Conservation (phyloP, 2,888 invertebrate species). For the Drosophila recens region DNA sequence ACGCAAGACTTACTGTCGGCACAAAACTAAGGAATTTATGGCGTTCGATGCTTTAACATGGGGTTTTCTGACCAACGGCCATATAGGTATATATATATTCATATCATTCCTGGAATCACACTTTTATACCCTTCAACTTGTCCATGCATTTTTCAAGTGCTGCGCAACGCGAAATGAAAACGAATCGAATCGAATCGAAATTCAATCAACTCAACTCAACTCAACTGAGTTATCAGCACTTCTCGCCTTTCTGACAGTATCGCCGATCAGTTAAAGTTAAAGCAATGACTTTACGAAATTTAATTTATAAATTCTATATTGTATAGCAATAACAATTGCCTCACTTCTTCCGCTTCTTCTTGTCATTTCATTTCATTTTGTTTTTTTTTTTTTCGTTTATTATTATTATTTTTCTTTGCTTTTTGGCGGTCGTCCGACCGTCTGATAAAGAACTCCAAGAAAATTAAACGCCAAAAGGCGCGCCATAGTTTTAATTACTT, state of each 20-base stretch:
- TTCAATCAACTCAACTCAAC: constrained; percentile 15
- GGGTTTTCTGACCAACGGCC: constrained; percentile 38
- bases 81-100: constrained; percentile 9
- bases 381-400: constrained; percentile 25
- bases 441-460: constrained; percentile 50
- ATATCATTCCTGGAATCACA: constrained; percentile 57
- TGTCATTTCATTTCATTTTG: constrained; percentile 24
- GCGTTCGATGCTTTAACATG: constrained; percentile 33
- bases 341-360: constrained; percentile 32
- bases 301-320: constrained; percentile 64
- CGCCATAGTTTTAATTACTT: constrained; percentile 74
- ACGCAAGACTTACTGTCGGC: constrained; percentile 72
- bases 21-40: constrained; percentile 60
- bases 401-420: constrained; percentile 4
- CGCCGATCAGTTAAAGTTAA: constrained; percentile 59
- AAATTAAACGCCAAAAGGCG: constrained; percentile 66
- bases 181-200: constrained; percentile 35
- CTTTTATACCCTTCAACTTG: constrained; percentile 68
- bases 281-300: constrained; percentile 63
- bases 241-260: constrained; percentile 66
- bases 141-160: constrained; percentile 61
- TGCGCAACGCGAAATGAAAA: constrained; percentile 39
- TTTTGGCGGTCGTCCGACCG: constrained; percentile 54
- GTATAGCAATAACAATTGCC: constrained; percentile 31
- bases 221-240: constrained; percentile 53